Evolutionary conservation across 1,140 invertebrate genomes (phyloP).

Genomic region (Helicorthomorpha holstii): DNA sequence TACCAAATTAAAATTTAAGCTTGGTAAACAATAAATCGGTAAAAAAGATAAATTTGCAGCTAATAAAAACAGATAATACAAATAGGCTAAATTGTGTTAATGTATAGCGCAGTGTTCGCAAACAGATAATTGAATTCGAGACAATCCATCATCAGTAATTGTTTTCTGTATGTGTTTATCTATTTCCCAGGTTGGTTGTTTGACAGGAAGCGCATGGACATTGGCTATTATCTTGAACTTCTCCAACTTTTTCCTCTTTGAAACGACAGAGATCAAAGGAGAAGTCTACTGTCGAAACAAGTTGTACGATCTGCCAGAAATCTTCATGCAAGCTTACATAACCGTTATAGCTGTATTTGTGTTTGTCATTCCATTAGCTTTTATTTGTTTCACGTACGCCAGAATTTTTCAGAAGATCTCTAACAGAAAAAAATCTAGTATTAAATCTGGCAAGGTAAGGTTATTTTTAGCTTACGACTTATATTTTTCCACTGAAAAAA

Average conservation of each 20-base stretch:
- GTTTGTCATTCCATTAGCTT: slow-evolving; percentile 21
- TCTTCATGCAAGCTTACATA: slow-evolving; percentile 20
- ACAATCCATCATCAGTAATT: too few species aligned
- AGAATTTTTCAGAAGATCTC: slow-evolving; percentile 24
- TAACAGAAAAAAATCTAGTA: slow-evolving; percentile 17
- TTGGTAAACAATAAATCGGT: too few species aligned
- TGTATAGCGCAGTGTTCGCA: too few species aligned
- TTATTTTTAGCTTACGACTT: too few species aligned
- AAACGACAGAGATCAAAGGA: slow-evolving; percentile 10
- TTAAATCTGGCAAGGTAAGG: slow-evolving; percentile 9
- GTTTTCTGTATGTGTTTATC: too few species aligned
- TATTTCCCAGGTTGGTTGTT: slow-evolving; percentile 20
- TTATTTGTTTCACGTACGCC: slow-evolving; percentile 21
- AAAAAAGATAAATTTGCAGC: too few species aligned
- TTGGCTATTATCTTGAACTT: slow-evolving; percentile 17
- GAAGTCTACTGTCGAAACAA: slow-evolving; percentile 19
- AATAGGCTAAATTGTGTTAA: too few species aligned
- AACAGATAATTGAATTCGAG: too few species aligned
- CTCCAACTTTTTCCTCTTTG: slow-evolving; percentile 21
- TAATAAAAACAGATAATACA: too few species aligned
- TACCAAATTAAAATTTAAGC: too few species aligned
- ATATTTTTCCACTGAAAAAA: too few species aligned
- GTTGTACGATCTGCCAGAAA: slow-evolving; percentile 16
- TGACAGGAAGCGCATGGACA: slow-evolving; percentile 20
- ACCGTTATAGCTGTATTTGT: slow-evolving; percentile 20